Conservation (phyloP, 1,140 invertebrate genomes). For the Musca domestica region DNA sequence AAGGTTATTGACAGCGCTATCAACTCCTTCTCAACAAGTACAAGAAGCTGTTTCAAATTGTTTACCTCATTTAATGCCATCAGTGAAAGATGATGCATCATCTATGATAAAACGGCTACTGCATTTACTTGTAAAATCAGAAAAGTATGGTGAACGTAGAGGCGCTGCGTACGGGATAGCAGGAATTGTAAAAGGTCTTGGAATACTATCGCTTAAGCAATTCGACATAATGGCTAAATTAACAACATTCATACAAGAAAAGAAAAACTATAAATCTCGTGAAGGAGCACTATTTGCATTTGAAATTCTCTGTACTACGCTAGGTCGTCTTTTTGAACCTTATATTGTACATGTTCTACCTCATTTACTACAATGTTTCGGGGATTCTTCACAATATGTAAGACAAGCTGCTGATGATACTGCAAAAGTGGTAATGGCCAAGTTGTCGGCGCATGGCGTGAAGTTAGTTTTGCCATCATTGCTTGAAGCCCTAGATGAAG, state of each 20-base stretch:
- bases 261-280: conserved; percentile 89
- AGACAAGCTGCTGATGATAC: conserved; percentile 91
- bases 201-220: conserved; percentile 93
- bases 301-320: conserved; percentile 93
- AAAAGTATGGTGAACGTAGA: conserved; percentile 88
- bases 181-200: conserved; percentile 91
- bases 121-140: conserved; percentile 84
- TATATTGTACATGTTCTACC: conserved; percentile 97
- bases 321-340: conserved; percentile 95
- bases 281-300: conserved; percentile 97
- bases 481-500: conserved; percentile 90
- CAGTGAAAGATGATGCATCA: conserved; percentile 86
- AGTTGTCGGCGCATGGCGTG: conserved; percentile 93
- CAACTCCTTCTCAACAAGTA: conserved; percentile 95
- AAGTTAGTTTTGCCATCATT: conserved; percentile 92
- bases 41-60: conserved; percentile 98
- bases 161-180: conserved; percentile 88
- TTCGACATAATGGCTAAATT: conserved; percentile 93
- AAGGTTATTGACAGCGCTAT: conserved; percentile 85
- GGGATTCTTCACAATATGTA: conserved; percentile 89
- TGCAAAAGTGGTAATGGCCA: conserved; percentile 94
- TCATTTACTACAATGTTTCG: conserved; percentile 92
- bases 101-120: conserved; percentile 85
- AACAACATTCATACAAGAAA: conserved; percentile 93
- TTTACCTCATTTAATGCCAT: conserved; percentile 87